These are phyloP conservation scores for Pseudomyrmex sp. DNA, from an alignment of 1,140 invertebrate species.

Conservation along the genomic window DNA sequence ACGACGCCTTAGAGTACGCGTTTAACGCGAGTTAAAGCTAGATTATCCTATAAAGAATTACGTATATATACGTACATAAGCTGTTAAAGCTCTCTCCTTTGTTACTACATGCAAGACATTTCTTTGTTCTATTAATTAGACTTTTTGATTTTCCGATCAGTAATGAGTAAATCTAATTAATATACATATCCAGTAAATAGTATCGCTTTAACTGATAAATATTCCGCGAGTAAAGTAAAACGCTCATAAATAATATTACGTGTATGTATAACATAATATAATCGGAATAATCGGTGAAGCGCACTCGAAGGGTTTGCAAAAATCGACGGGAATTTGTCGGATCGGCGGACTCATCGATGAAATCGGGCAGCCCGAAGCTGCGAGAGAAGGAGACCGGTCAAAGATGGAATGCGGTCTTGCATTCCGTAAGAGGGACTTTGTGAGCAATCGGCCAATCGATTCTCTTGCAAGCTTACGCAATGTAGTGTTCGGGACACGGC, in stretches of 20 bases:
- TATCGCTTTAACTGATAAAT: neutral
- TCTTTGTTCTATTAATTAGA: neutral
- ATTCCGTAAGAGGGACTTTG: constrained; percentile 74
- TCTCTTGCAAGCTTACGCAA: constrained; percentile 66
- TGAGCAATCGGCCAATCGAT: constrained; percentile 74
- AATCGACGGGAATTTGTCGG: constrained; percentile 60
- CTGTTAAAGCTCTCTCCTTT: too few relatives aligned
- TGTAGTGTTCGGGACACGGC: constrained; percentile 47
- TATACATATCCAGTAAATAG: too few relatives aligned
- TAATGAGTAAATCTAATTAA: too few relatives aligned
- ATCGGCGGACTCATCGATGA: constrained; percentile 73
- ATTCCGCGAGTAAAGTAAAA: neutral
- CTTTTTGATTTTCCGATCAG: too few relatives aligned
- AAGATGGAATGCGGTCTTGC: constrained; percentile 77
- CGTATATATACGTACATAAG: too few relatives aligned
- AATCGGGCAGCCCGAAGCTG: constrained; percentile 56
- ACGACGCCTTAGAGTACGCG: neutral
- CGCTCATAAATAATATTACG: too few relatives aligned
- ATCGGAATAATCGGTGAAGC: constrained; percentile 59
- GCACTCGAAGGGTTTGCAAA: constrained; percentile 60
- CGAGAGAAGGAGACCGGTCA: constrained; percentile 69
- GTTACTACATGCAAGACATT: neutral
- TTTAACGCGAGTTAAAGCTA: neutral
- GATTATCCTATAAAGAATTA: constrained; percentile 10
- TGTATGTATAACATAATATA: neutral